Percentiles rank a stretch among this genome's conserved stretches.
These are phyloP conservation scores for Morpho helenor DNA, from an alignment of 2,888 invertebrate species.

Conservation along the genomic window DNA sequence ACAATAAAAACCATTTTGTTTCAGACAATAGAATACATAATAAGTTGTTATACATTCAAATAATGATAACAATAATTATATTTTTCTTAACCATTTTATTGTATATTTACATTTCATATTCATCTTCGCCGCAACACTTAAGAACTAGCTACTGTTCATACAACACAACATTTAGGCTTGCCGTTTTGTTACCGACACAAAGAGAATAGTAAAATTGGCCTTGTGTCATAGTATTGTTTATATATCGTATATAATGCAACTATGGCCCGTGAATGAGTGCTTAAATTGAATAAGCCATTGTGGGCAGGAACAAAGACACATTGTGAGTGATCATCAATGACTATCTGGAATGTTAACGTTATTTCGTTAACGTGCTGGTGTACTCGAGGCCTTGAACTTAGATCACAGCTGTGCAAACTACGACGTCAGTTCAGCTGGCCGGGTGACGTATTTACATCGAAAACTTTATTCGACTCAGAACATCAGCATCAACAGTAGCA, in stretches of 20 bases:
- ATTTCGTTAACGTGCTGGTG: constrained; percentile 21
- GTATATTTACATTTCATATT: no score
- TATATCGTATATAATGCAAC: constrained; percentile 24
- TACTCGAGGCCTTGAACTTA: constrained; percentile 63
- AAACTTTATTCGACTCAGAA: no score
- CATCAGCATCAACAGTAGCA: neutral
- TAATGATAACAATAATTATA: neutral
- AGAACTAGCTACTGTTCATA: no score
- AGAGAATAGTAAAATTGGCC: constrained; percentile 27
- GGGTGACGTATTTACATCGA: constrained; percentile 2
- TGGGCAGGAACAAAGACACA: constrained; percentile 31
- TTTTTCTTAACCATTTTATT: no score
- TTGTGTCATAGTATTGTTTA: constrained; percentile 27
- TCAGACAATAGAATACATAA: neutral
- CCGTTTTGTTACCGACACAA: constrained; percentile 12
- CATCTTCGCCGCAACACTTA: no score
- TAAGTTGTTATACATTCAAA: neutral
- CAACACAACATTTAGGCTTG: neutral
- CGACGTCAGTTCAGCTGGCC: constrained; percentile 15
- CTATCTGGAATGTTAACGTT: constrained; percentile 30
- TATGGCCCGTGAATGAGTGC: constrained; percentile 25
- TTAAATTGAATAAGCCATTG: constrained; percentile 34
- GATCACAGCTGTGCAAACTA: constrained; percentile 32
- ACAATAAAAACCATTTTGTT: neutral
- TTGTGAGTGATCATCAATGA: constrained; percentile 36